These are phyloP conservation scores for Atta colombica DNA, from an alignment of 1,140 invertebrate species.

Conservation along the genomic window DNA sequence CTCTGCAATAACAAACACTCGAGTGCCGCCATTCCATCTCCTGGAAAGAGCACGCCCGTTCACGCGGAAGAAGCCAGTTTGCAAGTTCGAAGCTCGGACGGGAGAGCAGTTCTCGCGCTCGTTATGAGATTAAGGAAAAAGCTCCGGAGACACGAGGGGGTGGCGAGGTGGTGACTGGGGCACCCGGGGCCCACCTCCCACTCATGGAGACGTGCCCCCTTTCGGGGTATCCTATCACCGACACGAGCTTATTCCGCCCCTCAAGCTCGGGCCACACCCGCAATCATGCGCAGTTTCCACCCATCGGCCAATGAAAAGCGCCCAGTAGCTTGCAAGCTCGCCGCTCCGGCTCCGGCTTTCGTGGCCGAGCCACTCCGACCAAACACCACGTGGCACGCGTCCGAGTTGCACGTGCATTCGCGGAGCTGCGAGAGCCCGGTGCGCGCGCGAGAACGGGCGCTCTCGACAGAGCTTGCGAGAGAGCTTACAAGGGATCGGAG, in stretches of 20 bases:
- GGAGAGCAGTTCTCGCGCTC: conserved; percentile 69
- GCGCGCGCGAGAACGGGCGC: conserved; percentile 51
- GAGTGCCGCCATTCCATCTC: conserved; percentile 51
- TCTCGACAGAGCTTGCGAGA: conserved; percentile 60
- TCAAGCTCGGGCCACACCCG: conserved; percentile 82
- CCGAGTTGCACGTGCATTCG: conserved; percentile 84
- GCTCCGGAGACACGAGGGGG: conserved; percentile 60
- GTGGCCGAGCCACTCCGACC: conserved; percentile 54
- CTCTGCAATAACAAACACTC: conserved; percentile 14
- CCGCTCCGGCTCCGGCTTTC: conserved; percentile 75
- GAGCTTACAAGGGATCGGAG: conserved; percentile 3
- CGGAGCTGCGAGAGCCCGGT: conserved; percentile 78
- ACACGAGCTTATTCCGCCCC: conserved; percentile 80
- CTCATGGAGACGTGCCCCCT: conserved; percentile 82
- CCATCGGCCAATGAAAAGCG: conserved; percentile 83
- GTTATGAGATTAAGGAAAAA: conserved; percentile 76
- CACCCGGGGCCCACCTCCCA: conserved; percentile 77
- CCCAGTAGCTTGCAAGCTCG: conserved; percentile 79
- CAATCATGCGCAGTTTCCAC: conserved; percentile 84
- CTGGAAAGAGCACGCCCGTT: conserved; percentile 55
- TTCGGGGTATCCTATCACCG: conserved; percentile 83
- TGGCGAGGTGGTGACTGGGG: conserved; percentile 66
- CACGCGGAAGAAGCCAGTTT: conserved; percentile 70
- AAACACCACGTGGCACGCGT: conserved; percentile 86
- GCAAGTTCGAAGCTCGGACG: conserved; percentile 70